Percentiles rank a stretch among this genome's conserved stretches.
Evolutionary conservation across 2,113 vertebrate genomes (phyloP).

Genomic region (Asarcornis scutulata): DNA sequence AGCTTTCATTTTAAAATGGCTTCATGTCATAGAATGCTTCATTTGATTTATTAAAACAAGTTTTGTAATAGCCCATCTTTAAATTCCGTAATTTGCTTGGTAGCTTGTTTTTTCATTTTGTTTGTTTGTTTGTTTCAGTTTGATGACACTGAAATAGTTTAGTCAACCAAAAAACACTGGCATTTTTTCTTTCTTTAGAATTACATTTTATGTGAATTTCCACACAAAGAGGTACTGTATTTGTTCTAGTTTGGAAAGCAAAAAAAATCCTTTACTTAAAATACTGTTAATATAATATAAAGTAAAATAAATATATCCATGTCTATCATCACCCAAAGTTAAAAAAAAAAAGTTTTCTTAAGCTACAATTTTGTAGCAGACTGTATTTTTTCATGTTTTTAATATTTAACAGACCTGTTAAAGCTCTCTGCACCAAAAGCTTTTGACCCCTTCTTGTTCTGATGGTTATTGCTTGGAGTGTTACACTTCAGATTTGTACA

Average conservation of each 20-base stretch:
- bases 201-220: background rate
- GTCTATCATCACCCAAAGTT: background rate
- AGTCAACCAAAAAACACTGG: accelerated
- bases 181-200: background rate
- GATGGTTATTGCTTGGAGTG: background rate
- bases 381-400: background rate
- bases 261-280: background rate
- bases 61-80: background rate
- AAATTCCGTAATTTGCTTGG: background rate
- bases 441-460: background rate
- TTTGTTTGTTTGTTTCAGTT: background rate
- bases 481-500: background rate
- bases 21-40: background rate
- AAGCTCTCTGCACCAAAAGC: background rate
- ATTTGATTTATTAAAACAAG: background rate
- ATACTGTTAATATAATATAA: background rate
- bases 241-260: background rate
- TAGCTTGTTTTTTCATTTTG: background rate
- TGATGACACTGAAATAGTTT: background rate
- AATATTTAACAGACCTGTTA: background rate
- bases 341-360: background rate
- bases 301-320: background rate
- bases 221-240: accelerated
- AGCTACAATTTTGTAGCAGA: background rate
- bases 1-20: background rate